A percentile compares a stretch with the other conserved stretches of the same genome.
Evolutionary conservation across 2,113 vertebrate genomes (phyloP).

Genomic region (Strix uralensis): DNA sequence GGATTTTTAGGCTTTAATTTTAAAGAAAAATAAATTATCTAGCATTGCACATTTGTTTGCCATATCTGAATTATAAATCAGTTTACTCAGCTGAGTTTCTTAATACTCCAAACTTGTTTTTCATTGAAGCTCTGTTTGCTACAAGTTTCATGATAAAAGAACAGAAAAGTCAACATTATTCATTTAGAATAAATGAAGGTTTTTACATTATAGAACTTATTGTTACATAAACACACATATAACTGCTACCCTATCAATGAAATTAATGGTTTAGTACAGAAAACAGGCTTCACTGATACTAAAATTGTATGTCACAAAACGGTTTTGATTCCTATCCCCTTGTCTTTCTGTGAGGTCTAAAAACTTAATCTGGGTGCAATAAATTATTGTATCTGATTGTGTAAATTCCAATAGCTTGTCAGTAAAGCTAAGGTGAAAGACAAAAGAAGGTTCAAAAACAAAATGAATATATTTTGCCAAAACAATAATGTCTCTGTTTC

Average conservation of each 20-base stretch:
- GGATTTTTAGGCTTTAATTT: neutral
- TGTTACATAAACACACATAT: neutral
- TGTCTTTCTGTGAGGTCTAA: neutral
- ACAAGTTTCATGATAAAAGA: neutral
- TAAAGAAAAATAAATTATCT: slow-evolving; percentile 27
- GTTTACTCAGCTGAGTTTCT: neutral
- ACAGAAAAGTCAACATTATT: neutral
- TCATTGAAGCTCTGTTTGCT: neutral
- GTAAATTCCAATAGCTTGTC: neutral
- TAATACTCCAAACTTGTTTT: neutral
- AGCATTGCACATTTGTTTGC: neutral
- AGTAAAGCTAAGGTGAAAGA: neutral
- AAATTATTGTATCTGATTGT: neutral
- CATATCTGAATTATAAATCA: neutral
- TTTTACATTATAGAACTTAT: neutral
- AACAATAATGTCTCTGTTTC: neutral
- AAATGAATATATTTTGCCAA: neutral
- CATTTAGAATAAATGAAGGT: neutral
- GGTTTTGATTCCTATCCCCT: neutral
- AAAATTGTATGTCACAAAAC: neutral
- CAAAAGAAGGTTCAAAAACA: neutral
- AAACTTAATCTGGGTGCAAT: neutral
- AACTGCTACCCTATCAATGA: neutral
- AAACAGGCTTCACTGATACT: neutral
- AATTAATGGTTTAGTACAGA: neutral